Conservation (phyloP, 2,888 invertebrate genomes). For the Elegia similella region DNA sequence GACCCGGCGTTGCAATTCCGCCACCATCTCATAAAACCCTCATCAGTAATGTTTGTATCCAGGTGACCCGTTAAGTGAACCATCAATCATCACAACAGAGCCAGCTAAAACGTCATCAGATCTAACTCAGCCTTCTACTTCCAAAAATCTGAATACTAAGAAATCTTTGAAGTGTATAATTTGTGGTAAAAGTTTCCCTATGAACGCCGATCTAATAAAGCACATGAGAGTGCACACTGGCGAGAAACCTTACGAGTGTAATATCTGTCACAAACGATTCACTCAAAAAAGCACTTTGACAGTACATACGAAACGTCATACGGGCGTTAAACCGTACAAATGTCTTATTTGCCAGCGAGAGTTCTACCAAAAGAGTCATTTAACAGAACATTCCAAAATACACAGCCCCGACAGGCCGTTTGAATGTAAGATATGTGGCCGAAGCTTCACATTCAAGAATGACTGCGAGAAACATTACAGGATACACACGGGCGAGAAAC, state of each 20-base stretch:
- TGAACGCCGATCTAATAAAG: slow-evolving; percentile 1
- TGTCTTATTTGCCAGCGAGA: neutral
- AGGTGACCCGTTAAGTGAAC: too few species aligned
- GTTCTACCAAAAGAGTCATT: neutral
- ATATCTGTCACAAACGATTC: slow-evolving; percentile 19
- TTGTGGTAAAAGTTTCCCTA: slow-evolving; percentile 9
- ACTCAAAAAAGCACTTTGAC: neutral
- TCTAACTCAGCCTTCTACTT: too few species aligned
- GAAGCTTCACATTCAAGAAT: neutral
- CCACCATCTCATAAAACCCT: too few species aligned
- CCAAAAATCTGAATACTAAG: neutral
- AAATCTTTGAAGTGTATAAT: neutral
- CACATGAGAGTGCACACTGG: slow-evolving; percentile 24
- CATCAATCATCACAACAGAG: too few species aligned
- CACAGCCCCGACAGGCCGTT: neutral
- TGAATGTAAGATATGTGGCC: neutral
- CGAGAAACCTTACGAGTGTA: slow-evolving; percentile 22
- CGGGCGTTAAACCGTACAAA: neutral
- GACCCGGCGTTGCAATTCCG: too few species aligned
- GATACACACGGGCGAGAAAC: neutral
- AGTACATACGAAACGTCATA: slow-evolving; percentile 3
- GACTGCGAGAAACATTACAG: neutral
- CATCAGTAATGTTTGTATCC: too few species aligned
- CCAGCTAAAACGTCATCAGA: too few species aligned
- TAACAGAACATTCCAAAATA: neutral